These are phyloP conservation scores for Pteropus rufus DNA, from an alignment of 2,797 vertebrate species.

Conservation along the genomic window DNA sequence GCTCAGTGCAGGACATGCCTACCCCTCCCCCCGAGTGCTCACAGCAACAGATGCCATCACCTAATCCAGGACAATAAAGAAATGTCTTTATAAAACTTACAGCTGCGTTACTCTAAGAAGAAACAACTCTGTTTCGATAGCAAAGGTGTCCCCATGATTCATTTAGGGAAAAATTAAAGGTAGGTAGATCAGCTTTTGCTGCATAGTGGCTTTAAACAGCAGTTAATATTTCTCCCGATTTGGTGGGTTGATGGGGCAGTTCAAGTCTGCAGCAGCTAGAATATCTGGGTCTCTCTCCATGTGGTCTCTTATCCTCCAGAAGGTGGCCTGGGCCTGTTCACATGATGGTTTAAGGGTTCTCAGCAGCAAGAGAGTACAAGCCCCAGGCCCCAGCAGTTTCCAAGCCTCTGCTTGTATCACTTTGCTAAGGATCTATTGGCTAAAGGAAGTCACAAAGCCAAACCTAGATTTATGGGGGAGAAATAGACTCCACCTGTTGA, in stretches of 20 bases:
- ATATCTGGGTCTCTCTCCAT: not conserved
- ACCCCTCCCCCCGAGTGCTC: not conserved
- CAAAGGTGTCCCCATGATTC: not conserved
- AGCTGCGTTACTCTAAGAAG: not conserved
- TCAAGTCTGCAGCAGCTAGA: not conserved
- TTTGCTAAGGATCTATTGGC: not conserved
- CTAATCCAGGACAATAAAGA: not conserved
- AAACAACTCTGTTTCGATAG: not conserved
- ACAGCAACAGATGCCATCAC: not conserved
- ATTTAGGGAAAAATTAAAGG: not conserved
- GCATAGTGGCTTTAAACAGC: not conserved
- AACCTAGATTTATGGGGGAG: not conserved
- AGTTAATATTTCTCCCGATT: not conserved
- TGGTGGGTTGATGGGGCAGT: not conserved
- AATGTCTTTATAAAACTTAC: not conserved
- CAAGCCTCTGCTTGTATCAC: not conserved
- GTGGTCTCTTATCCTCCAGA: not conserved
- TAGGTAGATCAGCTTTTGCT: not conserved
- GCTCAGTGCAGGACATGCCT: not conserved
- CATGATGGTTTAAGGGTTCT: not conserved
- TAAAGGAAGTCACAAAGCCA: not conserved
- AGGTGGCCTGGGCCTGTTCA: not conserved
- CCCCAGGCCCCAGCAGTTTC: not conserved
- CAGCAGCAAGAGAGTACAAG: not conserved
- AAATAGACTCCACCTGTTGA: not conserved